Base-by-base conservation (phyloP, 2,888 invertebrate species). In the Phymatocera aterrima region DNA sequence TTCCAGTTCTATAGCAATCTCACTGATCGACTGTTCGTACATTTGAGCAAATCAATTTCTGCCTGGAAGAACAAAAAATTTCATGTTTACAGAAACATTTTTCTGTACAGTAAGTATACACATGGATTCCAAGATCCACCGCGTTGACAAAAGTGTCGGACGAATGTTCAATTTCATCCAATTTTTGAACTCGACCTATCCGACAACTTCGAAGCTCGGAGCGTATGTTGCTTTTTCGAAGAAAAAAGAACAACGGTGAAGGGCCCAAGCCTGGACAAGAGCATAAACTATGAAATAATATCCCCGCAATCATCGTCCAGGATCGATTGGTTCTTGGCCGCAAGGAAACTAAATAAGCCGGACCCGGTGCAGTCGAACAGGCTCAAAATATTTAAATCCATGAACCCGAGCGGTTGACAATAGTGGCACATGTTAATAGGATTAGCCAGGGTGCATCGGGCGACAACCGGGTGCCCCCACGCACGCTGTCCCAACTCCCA, bases 331-430 rank as follows among this genome's bases (percentile, higher is more conserved):
- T n/a, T 21, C 37, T 64, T 12, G 37, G 37, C 37, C 8, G 21
- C n/a, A 1, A 64, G 64, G 37, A 64, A 34, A 21, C 37, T 64
- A 37, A 21, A 64, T 64, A 64, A 64, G 37, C 37, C 34, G n/a
- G 28, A 68, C 46, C 43, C 68, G 5, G 28, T 34, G 61, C 43
- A 21, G 68, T 65, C 37, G 18, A 18, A 48, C 48, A 12, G 84
- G 83, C 84, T 85, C 83, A 84, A 84, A 86, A 86, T 86, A 85
- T 85, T 85, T 85, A 84, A 85, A 85, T 86, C 82, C 84, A 77
- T 81, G 82, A 82, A 83, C 81, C 82, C 81, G 78, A 83, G 31
- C n/a, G 34, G 48, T 72, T 51, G 40, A 72, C 72, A 72, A 72
- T 72, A 72, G 72, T 51, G 72, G 72, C 72, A 72, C 72, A 51